Percentiles rank a stretch among this genome's conserved stretches.
Conservation (phyloP, 2,888 invertebrate genomes). For the Sphaerophoria rueppellii region DNA sequence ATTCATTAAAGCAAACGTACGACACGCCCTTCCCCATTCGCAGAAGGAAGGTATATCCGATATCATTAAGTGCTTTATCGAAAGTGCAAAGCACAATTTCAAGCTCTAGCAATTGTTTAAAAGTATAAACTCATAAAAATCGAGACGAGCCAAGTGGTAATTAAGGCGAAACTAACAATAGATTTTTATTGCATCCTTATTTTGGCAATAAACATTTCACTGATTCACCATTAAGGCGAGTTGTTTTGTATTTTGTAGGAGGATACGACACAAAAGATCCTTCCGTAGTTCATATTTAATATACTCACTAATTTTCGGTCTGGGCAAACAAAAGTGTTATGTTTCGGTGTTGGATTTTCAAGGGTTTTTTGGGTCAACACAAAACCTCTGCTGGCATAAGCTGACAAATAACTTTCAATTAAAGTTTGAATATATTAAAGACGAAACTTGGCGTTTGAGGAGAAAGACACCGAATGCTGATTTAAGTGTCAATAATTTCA, state of each 20-base stretch:
- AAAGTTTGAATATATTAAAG: conserved; percentile 50
- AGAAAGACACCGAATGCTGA: conserved; percentile 51
- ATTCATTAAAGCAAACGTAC: conserved; percentile 37
- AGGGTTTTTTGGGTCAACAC: conserved; percentile 1
- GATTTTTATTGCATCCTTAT: conserved; percentile 40
- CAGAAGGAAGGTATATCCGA: background rate
- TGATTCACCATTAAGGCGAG: conserved; percentile 8
- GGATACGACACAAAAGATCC: background rate
- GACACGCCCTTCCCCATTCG: background rate
- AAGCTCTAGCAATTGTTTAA: conserved; percentile 36
- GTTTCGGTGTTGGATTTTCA: background rate
- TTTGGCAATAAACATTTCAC: conserved; percentile 42
- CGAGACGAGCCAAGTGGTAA: conserved; percentile 34
- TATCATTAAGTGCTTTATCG: conserved; percentile 38
- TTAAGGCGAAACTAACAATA: conserved; percentile 22
- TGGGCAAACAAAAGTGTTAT: conserved; percentile 3
- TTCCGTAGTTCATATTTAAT: background rate
- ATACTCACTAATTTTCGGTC: background rate
- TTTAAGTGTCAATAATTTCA: conserved; percentile 48
- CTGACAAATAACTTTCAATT: conserved; percentile 47
- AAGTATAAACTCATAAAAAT: conserved; percentile 64
- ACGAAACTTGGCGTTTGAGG: conserved; percentile 4
- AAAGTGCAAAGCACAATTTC: conserved; percentile 35
- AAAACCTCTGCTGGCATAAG: conserved; percentile 26
- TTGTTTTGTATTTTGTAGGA: background rate